Conservation (phyloP, 2,797 vertebrate genomes). For the Rachycentron canadum region DNA sequence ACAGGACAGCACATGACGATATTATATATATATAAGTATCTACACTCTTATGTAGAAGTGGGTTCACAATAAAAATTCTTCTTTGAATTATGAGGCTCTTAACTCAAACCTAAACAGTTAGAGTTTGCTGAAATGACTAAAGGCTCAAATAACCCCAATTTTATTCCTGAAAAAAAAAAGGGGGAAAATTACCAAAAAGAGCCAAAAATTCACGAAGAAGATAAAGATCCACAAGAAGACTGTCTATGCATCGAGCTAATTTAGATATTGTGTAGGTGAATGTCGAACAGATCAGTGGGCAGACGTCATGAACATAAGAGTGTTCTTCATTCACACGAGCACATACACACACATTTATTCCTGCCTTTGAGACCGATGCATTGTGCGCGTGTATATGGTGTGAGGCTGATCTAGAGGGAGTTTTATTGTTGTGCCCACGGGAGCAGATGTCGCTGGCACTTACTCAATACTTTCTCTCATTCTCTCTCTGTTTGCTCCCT, state of each 20-base stretch:
- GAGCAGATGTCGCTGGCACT: constrained; percentile 87
- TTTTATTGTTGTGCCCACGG: constrained; percentile 86
- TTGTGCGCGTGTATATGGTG: constrained; percentile 75
- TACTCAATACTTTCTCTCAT: constrained; percentile 82
- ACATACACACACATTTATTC: constrained; percentile 53
- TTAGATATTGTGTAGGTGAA: constrained; percentile 68
- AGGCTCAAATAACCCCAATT: not conserved
- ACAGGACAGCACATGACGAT: constrained; percentile 28
- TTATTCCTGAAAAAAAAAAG: not conserved
- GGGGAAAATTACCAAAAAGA: constrained; percentile 8
- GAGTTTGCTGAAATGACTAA: constrained; percentile 14
- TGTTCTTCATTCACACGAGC: constrained; percentile 54
- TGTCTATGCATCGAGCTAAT: constrained; percentile 44
- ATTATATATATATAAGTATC: constrained; percentile 42
- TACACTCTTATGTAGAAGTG: constrained; percentile 26
- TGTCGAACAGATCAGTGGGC: constrained; percentile 55
- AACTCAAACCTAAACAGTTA: not conserved
- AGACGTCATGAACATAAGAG: constrained; percentile 47
- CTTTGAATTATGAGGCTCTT: not conserved
- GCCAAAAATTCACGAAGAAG: not conserved
- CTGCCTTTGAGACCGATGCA: constrained; percentile 60
- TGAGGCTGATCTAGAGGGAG: constrained; percentile 81
- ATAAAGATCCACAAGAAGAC: constrained; percentile 6
- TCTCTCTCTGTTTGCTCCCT: constrained; percentile 72
- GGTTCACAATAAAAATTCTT: constrained; percentile 21